Evolutionary conservation across 2,113 vertebrate genomes (phyloP).

Genomic region (Hassar affinis): DNA sequence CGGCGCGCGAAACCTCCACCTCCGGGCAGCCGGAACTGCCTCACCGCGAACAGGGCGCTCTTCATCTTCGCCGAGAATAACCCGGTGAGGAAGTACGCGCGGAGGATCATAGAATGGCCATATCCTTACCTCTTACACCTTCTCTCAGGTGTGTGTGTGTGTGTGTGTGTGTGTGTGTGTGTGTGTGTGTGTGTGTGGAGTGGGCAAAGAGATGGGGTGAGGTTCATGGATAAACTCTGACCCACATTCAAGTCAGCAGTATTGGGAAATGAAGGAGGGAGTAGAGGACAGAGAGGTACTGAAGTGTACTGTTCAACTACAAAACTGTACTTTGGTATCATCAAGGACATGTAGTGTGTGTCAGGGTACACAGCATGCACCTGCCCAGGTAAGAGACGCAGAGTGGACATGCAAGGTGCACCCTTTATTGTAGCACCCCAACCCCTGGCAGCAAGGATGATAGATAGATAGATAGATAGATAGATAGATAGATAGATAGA

Average conservation of each 20-base stretch:
- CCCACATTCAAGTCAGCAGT: neutral
- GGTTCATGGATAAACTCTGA: neutral
- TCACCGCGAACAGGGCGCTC: constrained; percentile 97
- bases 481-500: no score
- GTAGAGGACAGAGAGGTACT: neutral
- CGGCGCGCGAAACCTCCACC: constrained; percentile 93
- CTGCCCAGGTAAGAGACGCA: neutral
- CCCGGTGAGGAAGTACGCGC: constrained; percentile 91
- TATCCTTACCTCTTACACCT: constrained; percentile 83
- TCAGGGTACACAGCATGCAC: neutral
- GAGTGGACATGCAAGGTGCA: neutral
- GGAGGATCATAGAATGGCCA: constrained; percentile 97
- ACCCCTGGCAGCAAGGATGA: neutral
- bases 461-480: no score
- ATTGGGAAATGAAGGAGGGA: no score
- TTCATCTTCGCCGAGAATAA: constrained; percentile 98
- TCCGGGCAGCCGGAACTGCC: constrained; percentile 93
- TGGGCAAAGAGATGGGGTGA: neutral
- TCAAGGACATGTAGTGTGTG: neutral
- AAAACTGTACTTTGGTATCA: neutral
- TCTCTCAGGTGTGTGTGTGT: neutral
- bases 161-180: neutral
- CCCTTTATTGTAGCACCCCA: neutral
- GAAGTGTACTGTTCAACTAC: neutral
- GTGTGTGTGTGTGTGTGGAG: neutral